A percentile compares a stretch with the other conserved stretches of the same genome.
phyloP scores from a whole-genome alignment of 2,888 invertebrate species.

The Drosophila suboccidentalis region DNA sequence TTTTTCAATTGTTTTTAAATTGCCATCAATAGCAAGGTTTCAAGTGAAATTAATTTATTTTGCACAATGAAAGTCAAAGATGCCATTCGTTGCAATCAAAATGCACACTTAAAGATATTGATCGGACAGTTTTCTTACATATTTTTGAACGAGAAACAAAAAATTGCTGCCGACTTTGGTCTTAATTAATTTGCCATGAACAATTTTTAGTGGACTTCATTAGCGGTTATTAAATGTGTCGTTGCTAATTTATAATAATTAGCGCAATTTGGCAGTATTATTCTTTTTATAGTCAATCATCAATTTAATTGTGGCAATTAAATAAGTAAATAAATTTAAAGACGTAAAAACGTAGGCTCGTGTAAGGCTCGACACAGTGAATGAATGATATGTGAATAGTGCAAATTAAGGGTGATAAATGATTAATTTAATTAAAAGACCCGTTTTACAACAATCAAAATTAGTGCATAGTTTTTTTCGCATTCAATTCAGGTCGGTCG shows the following conservation, averaged over 20 bases:
- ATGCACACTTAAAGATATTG: slow-evolving; percentile 17
- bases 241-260: slow-evolving; percentile 64
- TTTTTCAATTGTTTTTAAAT: slow-evolving; percentile 78
- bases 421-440: slow-evolving; percentile 16
- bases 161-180: slow-evolving; percentile 20
- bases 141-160: slow-evolving; percentile 6
- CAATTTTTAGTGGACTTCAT: slow-evolving; percentile 53
- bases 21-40: slow-evolving; percentile 77
- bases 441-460: not conserved
- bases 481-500: not conserved
- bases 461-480: not conserved
- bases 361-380: slow-evolving; percentile 26
- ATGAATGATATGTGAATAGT: slow-evolving; percentile 35
- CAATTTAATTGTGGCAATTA: slow-evolving; percentile 33
- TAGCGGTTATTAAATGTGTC: slow-evolving; percentile 42
- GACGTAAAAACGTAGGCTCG: slow-evolving; percentile 39
- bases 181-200: slow-evolving; percentile 58
- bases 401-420: slow-evolving; percentile 33
- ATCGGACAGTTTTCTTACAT: slow-evolving; percentile 35
- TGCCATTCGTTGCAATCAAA: slow-evolving; percentile 69
- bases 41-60: slow-evolving; percentile 79
- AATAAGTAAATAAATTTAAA: slow-evolving; percentile 45
- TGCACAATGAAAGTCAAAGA: slow-evolving; percentile 75
- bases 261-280: slow-evolving; percentile 37
- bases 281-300: slow-evolving; percentile 55